These are phyloP conservation scores for Tiliqua scincoides DNA, from an alignment of 2,113 vertebrate species.

Conservation along the genomic window DNA sequence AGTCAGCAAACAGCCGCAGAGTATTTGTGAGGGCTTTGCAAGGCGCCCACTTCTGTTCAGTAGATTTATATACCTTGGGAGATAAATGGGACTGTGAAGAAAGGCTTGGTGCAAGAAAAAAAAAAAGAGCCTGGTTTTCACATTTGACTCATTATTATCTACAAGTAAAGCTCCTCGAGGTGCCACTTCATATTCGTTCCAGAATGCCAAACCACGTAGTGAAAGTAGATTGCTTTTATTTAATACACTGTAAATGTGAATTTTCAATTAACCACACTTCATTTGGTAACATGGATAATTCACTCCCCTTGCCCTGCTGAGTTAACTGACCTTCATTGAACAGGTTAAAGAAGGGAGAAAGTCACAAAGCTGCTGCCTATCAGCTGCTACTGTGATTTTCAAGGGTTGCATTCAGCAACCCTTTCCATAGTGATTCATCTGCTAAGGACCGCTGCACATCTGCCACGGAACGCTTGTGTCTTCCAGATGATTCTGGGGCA, in stretches of 20 bases:
- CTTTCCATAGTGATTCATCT: background rate
- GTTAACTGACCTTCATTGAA: conserved; percentile 48
- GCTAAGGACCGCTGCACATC: background rate
- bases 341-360: conserved; percentile 31
- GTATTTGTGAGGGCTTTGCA: conserved; percentile 2
- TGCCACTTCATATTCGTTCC: background rate
- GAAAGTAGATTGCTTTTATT: background rate
- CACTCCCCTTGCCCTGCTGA: conserved; percentile 34
- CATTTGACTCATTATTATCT: conserved; percentile 13
- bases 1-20: background rate
- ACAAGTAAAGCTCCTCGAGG: background rate
- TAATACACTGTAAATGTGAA: background rate
- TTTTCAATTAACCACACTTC: conserved; percentile 40
- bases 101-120: conserved; percentile 16
- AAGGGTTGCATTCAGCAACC: background rate
- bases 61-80: background rate
- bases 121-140: conserved; percentile 2
- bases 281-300: conserved; percentile 18
- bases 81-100: conserved; percentile 20
- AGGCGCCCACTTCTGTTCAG: background rate
- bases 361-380: background rate
- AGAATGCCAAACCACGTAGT: background rate
- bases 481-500: too few relatives aligned
- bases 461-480: too few relatives aligned
- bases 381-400: background rate